phyloP scores from a whole-genome alignment of 1,140 invertebrate genomes.

The Paramacrobiotus metropolitanus region DNA sequence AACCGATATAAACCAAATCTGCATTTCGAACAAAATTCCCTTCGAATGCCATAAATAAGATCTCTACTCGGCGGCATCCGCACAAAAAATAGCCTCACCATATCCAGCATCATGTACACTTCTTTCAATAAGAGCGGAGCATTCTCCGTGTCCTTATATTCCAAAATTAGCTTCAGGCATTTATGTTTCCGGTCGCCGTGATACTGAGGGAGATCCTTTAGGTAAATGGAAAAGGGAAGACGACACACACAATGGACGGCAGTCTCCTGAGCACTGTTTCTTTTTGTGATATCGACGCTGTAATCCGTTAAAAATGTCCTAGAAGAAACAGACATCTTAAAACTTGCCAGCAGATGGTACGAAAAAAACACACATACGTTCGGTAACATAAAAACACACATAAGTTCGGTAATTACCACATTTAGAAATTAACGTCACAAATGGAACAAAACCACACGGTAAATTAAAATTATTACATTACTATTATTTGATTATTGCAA shows the following conservation, averaged over 20 bases:
- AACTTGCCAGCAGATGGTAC: background rate
- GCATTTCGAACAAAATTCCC: too few relatives aligned
- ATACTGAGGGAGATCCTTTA: slow-evolving; percentile 29
- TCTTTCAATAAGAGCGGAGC: slow-evolving; percentile 31
- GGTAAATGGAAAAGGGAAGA: slow-evolving; percentile 17
- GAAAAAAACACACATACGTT: too few relatives aligned
- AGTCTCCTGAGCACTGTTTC: slow-evolving; percentile 37
- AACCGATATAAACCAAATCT: too few relatives aligned
- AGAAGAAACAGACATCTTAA: slow-evolving; percentile 13
- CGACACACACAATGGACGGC: slow-evolving; percentile 37
- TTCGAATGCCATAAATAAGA: too few relatives aligned
- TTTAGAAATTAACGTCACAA: too few relatives aligned
- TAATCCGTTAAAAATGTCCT: slow-evolving; percentile 40
- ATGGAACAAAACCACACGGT: too few relatives aligned
- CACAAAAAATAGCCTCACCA: slow-evolving; percentile 27
- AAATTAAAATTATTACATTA: too few relatives aligned
- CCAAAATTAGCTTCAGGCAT: slow-evolving; percentile 35
- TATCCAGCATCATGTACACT: slow-evolving; percentile 33
- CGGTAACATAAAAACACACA: too few relatives aligned
- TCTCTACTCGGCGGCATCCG: too few relatives aligned
- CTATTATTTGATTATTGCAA: too few relatives aligned
- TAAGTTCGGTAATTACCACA: too few relatives aligned
- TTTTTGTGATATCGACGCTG: slow-evolving; percentile 42
- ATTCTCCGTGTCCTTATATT: slow-evolving; percentile 33
- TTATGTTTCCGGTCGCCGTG: slow-evolving; percentile 29